phyloP scores from a whole-genome alignment of 1,140 invertebrate genomes.

The Euwallacea similis region DNA sequence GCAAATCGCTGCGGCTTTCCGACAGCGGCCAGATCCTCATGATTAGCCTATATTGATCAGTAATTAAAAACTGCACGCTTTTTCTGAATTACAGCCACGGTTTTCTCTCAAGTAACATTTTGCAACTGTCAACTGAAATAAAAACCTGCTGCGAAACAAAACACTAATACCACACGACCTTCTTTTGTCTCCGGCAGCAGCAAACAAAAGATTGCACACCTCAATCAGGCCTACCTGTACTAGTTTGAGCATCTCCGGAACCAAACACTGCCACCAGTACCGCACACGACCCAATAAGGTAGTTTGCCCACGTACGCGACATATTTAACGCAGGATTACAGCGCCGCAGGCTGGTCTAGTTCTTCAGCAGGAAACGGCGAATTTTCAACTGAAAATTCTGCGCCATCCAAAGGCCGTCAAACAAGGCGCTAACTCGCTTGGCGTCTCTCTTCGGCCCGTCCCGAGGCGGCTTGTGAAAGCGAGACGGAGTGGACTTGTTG shows the following conservation, averaged over 20 bases:
- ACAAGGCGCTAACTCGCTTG: not conserved
- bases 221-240: too few species aligned
- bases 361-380: constrained; percentile 10
- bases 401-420: constrained; percentile 7
- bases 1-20: too few species aligned
- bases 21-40: too few species aligned
- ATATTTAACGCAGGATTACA: not conserved
- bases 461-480: not conserved
- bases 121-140: too few species aligned
- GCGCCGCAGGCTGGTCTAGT: constrained; percentile 8
- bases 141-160: too few species aligned
- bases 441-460: not conserved
- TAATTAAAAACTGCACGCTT: too few species aligned
- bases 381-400: constrained; percentile 20
- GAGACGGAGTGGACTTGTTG: not conserved
- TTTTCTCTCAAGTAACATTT: too few species aligned
- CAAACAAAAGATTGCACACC: too few species aligned
- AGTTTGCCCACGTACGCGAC: not conserved
- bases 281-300: not conserved
- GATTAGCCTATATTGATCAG: too few species aligned
- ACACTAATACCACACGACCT: too few species aligned
- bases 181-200: too few species aligned
- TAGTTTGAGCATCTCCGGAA: not conserved
- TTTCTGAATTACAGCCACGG: too few species aligned
- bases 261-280: not conserved